Evolutionary conservation across 35 echinoderm and acorn worm genomes (phyloP).

Genomic region (Ophiothrix spiculata): DNA sequence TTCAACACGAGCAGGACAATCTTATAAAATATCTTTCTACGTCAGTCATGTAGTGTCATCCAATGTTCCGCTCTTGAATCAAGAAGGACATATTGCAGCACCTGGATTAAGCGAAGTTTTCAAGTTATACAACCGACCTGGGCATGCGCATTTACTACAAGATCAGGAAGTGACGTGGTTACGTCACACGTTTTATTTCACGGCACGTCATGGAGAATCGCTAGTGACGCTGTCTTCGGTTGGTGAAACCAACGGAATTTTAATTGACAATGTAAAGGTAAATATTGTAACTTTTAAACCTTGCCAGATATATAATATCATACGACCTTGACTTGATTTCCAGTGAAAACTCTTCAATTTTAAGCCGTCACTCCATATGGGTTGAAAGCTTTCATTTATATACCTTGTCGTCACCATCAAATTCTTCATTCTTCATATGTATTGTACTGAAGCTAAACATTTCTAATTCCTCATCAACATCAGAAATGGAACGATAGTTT

Average conservation of each 20-base stretch:
- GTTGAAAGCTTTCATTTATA: too few species aligned
- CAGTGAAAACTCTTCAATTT: too few species aligned
- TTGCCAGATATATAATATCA: too few species aligned
- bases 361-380: too few species aligned
- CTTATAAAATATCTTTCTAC: background rate
- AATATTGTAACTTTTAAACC: background rate
- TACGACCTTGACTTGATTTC: too few species aligned
- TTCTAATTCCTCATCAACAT: too few species aligned
- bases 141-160: background rate
- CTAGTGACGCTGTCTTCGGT: conserved; percentile 12
- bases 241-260: conserved; percentile 16
- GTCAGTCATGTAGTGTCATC: background rate
- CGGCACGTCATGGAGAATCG: conserved; percentile 7
- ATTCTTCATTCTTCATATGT: too few species aligned
- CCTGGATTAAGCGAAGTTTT: conserved; percentile 25
- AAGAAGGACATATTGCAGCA: conserved; percentile 29
- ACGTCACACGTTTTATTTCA: conserved; percentile 26
- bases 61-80: conserved; percentile 11
- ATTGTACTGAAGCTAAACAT: too few species aligned
- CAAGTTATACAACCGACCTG: conserved; percentile 22
- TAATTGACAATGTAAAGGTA: conserved; percentile 28
- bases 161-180: background rate
- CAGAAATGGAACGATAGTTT: too few species aligned
- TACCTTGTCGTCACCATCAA: too few species aligned
- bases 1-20: background rate